Evolutionary conservation across 2,113 vertebrate genomes (phyloP).

Genomic region (Thermophis baileyi): DNA sequence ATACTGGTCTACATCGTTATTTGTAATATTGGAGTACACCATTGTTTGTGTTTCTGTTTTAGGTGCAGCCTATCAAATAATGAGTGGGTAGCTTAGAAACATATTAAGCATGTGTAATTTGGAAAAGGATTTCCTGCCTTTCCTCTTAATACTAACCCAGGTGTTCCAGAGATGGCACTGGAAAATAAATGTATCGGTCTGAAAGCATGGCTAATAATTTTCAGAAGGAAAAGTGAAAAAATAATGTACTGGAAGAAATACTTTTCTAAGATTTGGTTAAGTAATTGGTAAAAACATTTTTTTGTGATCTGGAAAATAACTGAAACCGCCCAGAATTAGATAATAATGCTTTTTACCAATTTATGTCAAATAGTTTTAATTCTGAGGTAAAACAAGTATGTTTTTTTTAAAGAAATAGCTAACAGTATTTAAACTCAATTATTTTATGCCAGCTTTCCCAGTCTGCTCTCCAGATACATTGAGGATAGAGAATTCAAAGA

Average conservation of each 20-base stretch:
- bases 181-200: not conserved
- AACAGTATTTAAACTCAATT: not conserved
- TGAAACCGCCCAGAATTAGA: not conserved
- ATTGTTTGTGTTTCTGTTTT: not conserved
- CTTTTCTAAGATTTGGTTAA: not conserved
- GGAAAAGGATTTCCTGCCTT: not conserved
- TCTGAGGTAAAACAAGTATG: not conserved
- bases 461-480: not conserved
- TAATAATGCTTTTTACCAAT: not conserved
- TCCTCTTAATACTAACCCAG: not conserved
- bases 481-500: not conserved
- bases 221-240: not conserved
- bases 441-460: not conserved
- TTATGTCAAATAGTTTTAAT: not conserved
- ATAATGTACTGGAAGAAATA: not conserved
- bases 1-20: not conserved
- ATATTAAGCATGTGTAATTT: not conserved
- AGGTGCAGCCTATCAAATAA: not conserved
- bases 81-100: not conserved
- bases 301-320: not conserved
- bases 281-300: not conserved
- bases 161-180: not conserved
- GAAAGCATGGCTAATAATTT: not conserved
- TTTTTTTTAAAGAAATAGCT: not conserved
- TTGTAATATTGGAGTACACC: not conserved